Percentiles rank a stretch among this genome's conserved stretches.
Conservation (phyloP, 1,140 invertebrate species). For the Lineus longissimus region DNA sequence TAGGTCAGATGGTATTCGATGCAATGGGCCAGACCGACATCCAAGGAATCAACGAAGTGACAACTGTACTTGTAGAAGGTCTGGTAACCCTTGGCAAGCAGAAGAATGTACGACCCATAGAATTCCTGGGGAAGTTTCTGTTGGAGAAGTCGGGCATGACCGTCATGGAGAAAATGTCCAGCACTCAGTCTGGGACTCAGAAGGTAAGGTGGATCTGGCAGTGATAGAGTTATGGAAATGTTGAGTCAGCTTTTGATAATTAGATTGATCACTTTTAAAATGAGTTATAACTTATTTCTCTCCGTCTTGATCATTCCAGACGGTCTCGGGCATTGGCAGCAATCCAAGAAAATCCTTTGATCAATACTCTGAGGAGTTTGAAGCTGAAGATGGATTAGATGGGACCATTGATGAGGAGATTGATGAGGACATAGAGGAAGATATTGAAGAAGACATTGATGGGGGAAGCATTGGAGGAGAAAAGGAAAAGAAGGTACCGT, state of each 20-base stretch:
- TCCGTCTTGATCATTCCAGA: too few species aligned
- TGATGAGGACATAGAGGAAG: constrained; percentile 11
- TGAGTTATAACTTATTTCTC: too few species aligned
- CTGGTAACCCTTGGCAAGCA: constrained; percentile 31
- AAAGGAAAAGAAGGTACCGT: constrained; percentile 3
- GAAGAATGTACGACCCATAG: constrained; percentile 38
- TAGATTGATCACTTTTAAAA: too few species aligned
- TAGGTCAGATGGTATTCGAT: constrained; percentile 48
- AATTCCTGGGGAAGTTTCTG: constrained; percentile 39
- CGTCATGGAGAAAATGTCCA: constrained; percentile 13
- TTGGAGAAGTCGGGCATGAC: constrained; percentile 28
- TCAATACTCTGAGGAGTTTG: constrained; percentile 17
- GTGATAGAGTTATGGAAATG: too few species aligned
- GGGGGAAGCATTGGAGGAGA: constrained; percentile 7
- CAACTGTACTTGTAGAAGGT: constrained; percentile 32
- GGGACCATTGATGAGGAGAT: constrained; percentile 12
- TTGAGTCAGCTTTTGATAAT: too few species aligned
- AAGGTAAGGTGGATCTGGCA: too few species aligned
- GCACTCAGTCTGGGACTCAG: too few species aligned
- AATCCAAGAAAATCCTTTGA: not conserved
- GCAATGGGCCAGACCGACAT: constrained; percentile 43
- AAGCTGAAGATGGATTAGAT: constrained; percentile 15
- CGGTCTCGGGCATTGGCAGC: too few species aligned
- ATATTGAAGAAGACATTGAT: constrained; percentile 15
- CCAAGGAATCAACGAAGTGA: constrained; percentile 32